A percentile compares a stretch with the other conserved stretches of the same genome.
Conservation (phyloP, 2,797 vertebrate species). For the Helicolenus hilgendorfi region DNA sequence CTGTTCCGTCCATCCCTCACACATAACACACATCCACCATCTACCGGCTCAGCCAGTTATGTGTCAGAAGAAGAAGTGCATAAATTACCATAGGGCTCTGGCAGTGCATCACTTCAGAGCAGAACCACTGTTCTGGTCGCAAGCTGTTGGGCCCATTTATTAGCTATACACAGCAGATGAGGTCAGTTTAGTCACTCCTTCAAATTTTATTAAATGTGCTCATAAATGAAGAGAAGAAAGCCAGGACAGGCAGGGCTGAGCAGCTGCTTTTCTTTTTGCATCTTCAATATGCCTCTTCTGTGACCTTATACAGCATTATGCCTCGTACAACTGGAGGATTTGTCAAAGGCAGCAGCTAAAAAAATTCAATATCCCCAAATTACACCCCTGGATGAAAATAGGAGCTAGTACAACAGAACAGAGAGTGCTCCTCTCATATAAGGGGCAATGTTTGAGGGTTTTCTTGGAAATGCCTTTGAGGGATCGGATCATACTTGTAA, state of each 20-base stretch:
- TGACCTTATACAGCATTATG: slow-evolving; percentile 14
- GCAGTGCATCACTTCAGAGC: slow-evolving; percentile 47
- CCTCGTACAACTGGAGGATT: slow-evolving; percentile 29
- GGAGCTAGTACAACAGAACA: slow-evolving; percentile 28
- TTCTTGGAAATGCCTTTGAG: slow-evolving; percentile 74
- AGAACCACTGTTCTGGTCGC: slow-evolving; percentile 45
- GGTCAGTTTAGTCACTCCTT: slow-evolving; percentile 54
- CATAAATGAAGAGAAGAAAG: slow-evolving; percentile 42
- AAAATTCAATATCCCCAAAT: slow-evolving; percentile 56
- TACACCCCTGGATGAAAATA: slow-evolving; percentile 65
- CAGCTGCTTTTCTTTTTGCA: slow-evolving; percentile 39
- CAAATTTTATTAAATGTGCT: slow-evolving; percentile 50
- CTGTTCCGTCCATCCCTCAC: slow-evolving; percentile 65
- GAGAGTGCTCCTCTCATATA: slow-evolving; percentile 33
- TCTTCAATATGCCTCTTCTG: slow-evolving; percentile 25
- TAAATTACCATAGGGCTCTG: slow-evolving; percentile 60
- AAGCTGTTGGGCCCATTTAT: slow-evolving; percentile 59
- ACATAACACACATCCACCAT: slow-evolving; percentile 58
- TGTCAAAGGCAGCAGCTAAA: slow-evolving; percentile 20
- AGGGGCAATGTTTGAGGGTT: slow-evolving; percentile 47
- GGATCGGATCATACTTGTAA: slow-evolving; percentile 70
- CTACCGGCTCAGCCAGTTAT: slow-evolving; percentile 66
- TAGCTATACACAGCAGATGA: slow-evolving; percentile 42
- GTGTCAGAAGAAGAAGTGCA: slow-evolving; percentile 66
- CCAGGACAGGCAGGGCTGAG: background rate